These are phyloP conservation scores for Arizona elegans DNA, from an alignment of 2,113 vertebrate genomes.

Conservation along the genomic window DNA sequence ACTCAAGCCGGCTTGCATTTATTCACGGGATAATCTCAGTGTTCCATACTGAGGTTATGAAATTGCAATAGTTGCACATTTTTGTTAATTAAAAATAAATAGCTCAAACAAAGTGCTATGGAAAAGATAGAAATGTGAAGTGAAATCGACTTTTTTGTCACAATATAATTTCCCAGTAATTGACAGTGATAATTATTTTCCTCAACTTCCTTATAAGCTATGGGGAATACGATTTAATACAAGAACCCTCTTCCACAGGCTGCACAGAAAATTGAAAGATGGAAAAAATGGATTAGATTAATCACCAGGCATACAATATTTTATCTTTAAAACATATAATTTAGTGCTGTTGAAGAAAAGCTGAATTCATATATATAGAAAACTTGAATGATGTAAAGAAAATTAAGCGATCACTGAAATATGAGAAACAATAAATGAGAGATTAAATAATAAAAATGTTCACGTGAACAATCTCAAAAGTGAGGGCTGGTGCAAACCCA, in stretches of 20 bases:
- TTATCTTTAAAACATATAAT: conserved; percentile 31
- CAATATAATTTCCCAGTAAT: background rate
- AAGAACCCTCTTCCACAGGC: background rate
- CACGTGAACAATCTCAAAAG: conserved; percentile 18
- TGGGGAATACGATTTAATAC: background rate
- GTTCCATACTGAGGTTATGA: background rate
- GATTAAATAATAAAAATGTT: background rate
- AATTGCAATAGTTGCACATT: background rate
- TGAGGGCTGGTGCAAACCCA: background rate
- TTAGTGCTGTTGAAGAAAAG: conserved; percentile 27
- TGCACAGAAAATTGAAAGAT: background rate
- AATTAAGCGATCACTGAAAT: conserved; percentile 16
- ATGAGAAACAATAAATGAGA: conserved; percentile 23
- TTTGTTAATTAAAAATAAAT: background rate
- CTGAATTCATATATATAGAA: conserved; percentile 19
- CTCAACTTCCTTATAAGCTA: background rate
- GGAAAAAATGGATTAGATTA: conserved; percentile 44
- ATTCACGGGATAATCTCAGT: background rate
- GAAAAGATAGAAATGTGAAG: conserved; percentile 6
- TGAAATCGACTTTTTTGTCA: background rate
- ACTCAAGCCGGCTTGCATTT: background rate
- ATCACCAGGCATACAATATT: conserved; percentile 34
- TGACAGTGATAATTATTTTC: background rate
- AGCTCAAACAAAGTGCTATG: background rate
- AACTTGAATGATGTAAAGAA: conserved; percentile 35